Conservation (phyloP, 2,113 vertebrate genomes). For the human (Homo sapiens) region DNA sequence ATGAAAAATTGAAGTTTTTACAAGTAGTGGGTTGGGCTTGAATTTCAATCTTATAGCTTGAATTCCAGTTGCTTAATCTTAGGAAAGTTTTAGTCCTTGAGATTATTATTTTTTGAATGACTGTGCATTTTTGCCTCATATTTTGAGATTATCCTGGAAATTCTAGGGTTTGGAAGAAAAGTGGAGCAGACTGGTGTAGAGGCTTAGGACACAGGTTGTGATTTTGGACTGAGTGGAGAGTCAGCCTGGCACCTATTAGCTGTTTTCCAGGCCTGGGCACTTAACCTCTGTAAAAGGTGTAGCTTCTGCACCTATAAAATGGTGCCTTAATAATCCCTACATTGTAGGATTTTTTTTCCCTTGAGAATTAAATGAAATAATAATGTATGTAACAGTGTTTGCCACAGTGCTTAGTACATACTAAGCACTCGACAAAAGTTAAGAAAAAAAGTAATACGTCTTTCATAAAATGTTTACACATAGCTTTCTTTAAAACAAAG, state of each 20-base stretch:
- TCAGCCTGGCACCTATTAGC: background rate
- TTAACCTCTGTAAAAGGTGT: background rate
- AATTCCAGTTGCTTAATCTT: conserved; percentile 1
- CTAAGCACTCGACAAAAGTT: background rate
- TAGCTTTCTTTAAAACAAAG: background rate
- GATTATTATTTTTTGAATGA: background rate
- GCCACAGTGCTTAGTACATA: background rate
- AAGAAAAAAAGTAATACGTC: background rate
- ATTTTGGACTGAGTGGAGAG: background rate
- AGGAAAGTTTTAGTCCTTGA: background rate
- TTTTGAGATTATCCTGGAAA: background rate
- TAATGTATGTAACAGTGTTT: background rate
- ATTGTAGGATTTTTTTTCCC: background rate
- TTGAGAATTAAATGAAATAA: background rate
- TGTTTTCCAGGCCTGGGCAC: background rate
- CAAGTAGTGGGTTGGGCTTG: background rate
- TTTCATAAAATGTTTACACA: background rate
- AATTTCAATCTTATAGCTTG: background rate
- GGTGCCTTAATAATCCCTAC: background rate
- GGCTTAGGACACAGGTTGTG: background rate
- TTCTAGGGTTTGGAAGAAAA: background rate
- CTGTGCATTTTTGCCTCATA: background rate
- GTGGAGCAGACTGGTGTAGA: background rate
- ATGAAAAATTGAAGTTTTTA: background rate
- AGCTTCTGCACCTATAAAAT: background rate